Evolutionary conservation across 1,140 invertebrate genomes (phyloP).

Genomic region (Physella acuta): DNA sequence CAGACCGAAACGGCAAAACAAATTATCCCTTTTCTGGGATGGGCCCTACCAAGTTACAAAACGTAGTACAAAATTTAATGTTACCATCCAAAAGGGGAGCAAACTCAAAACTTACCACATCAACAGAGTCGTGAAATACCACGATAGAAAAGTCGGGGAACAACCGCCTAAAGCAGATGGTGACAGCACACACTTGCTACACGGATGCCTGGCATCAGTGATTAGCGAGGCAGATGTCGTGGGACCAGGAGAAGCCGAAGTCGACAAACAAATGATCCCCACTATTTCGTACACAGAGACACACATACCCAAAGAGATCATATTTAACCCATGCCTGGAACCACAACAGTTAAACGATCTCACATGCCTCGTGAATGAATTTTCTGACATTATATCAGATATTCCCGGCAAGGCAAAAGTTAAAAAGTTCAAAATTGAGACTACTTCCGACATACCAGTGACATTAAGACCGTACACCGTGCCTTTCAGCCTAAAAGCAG

Average conservation of each 20-base stretch:
- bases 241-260: not conserved
- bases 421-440: constrained; percentile 27
- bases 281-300: not conserved
- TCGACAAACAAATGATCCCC: not conserved
- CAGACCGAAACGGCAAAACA: not conserved
- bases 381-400: constrained; percentile 18
- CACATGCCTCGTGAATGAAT: not conserved
- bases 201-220: not conserved
- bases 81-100: not conserved
- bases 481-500: constrained; percentile 52
- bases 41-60: not conserved
- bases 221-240: not conserved
- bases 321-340: not conserved
- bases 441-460: constrained; percentile 23
- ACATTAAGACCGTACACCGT: constrained; percentile 41
- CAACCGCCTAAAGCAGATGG: not conserved
- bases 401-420: constrained; percentile 28
- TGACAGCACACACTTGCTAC: not conserved
- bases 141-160: not conserved
- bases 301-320: not conserved
- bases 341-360: not conserved
- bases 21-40: not conserved
- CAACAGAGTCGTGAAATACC: not conserved
- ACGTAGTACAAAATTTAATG: not conserved
- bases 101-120: not conserved